These are phyloP conservation scores for Eupithecia subfuscata DNA, from an alignment of 2,888 invertebrate species.

Conservation along the genomic window DNA sequence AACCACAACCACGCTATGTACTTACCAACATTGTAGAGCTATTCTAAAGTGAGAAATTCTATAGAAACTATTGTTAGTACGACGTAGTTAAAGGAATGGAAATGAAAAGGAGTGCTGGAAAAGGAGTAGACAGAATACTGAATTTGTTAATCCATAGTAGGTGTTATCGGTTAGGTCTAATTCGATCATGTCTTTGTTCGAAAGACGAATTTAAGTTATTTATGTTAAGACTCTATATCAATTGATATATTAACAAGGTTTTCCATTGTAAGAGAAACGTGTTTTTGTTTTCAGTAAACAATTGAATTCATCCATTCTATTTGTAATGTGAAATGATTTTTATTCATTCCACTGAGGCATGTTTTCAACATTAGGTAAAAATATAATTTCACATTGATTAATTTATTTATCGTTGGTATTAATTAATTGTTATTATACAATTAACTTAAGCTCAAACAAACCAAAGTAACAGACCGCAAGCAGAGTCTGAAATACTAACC, in stretches of 20 bases:
- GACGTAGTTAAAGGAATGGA: background rate
- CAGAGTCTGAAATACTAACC: slow-evolving; percentile 28
- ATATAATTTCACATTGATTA: background rate
- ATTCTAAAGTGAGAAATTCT: background rate
- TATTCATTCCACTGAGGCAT: background rate
- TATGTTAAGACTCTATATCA: background rate
- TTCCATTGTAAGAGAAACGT: no score
- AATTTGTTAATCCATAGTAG: background rate
- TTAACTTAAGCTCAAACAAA: background rate
- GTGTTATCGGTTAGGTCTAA: background rate
- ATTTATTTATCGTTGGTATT: background rate
- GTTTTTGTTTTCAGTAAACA: no score
- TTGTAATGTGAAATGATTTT: background rate
- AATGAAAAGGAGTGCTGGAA: background rate
- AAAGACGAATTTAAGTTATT: background rate
- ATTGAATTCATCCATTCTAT: background rate
- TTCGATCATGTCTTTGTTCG: background rate
- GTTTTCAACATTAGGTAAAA: background rate
- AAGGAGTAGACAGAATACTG: background rate
- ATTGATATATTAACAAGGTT: background rate
- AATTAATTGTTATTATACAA: background rate
- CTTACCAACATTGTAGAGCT: slow-evolving; percentile 1
- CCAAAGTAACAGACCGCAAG: slow-evolving; percentile 10
- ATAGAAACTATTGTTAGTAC: slow-evolving; percentile 2
- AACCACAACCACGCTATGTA: slow-evolving; percentile 11